Percentiles rank a stretch among this genome's conserved stretches.
Conservation (phyloP, 2,113 vertebrate genomes). For the Tragelaphus buxtoni region DNA sequence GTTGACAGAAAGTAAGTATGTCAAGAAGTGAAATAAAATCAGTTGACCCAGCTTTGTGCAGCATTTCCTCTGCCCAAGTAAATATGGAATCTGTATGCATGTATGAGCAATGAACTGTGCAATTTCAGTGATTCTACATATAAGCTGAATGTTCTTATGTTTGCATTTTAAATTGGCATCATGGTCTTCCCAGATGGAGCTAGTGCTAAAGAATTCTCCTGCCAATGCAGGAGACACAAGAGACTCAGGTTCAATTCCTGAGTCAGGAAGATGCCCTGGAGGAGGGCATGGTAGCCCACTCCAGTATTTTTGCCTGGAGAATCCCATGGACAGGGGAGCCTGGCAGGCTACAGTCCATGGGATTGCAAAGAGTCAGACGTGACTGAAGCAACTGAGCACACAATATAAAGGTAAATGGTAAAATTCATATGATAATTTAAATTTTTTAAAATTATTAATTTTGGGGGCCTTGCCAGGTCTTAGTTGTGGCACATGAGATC, state of each 20-base stretch:
- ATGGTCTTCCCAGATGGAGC: not conserved
- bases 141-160: not conserved
- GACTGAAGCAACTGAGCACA: not conserved
- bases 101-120: not conserved
- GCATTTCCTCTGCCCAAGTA: not conserved
- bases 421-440: not conserved
- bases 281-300: not conserved
- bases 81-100: not conserved
- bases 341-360: not conserved
- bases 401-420: not conserved
- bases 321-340: not conserved
- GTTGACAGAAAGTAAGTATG: not conserved
- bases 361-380: not conserved
- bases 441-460: not conserved
- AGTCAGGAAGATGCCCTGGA: not conserved
- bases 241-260: not conserved
- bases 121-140: not conserved
- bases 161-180: not conserved
- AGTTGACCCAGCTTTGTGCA: not conserved
- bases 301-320: not conserved
- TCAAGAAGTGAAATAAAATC: not conserved
- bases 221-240: not conserved
- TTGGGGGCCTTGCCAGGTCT: not conserved
- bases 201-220: not conserved
- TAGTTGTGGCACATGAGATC: not conserved